Conservation (phyloP, 2,797 vertebrate genomes). For the Alcedo quadribrachys region DNA sequence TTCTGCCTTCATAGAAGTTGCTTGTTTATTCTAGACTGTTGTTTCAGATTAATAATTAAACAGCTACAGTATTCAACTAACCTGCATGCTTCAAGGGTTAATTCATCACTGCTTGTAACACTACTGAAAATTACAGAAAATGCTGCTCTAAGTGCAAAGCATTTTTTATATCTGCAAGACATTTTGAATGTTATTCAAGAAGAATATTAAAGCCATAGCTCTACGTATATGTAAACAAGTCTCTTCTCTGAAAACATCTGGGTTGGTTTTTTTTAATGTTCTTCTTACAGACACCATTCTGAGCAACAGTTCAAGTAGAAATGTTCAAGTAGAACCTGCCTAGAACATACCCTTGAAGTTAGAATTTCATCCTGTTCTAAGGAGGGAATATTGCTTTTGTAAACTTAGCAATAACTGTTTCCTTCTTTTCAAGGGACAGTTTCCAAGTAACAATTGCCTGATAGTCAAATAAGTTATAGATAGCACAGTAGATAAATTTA, state of each 20-base stretch:
- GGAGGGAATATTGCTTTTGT: background rate
- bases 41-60: background rate
- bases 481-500: background rate
- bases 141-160: background rate
- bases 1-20: background rate
- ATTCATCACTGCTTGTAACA: background rate
- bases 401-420: background rate
- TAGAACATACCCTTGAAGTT: background rate
- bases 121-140: background rate
- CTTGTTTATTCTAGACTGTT: background rate
- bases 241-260: background rate
- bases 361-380: background rate
- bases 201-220: background rate
- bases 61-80: background rate
- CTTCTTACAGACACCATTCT: background rate
- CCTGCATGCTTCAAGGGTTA: background rate
- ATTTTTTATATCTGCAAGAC: background rate
- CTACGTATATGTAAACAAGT: background rate
- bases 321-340: background rate
- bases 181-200: background rate
- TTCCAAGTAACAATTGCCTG: background rate
- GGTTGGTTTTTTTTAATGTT: fast-evolving
- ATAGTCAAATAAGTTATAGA: background rate
- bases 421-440: background rate
- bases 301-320: background rate